phyloP scores from a whole-genome alignment of 2,888 invertebrate genomes.

The Itoplectis maculator region DNA sequence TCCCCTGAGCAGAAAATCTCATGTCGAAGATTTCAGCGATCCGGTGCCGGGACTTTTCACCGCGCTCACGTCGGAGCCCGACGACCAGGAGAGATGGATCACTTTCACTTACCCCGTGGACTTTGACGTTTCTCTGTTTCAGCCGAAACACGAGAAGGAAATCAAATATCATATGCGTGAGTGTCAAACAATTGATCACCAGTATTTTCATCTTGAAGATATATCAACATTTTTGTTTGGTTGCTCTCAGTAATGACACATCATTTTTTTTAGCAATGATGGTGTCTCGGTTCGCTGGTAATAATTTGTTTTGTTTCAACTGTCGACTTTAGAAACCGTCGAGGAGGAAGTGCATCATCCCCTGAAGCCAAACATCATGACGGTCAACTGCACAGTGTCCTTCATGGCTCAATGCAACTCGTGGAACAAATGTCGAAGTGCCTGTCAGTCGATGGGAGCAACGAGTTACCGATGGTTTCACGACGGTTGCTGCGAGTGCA shows the following conservation, averaged over 20 bases:
- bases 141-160: slow-evolving; percentile 89
- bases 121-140: slow-evolving; percentile 88
- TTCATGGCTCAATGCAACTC: slow-evolving; percentile 96
- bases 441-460: slow-evolving; percentile 94
- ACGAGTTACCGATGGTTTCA: slow-evolving; percentile 96
- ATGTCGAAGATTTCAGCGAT: slow-evolving; percentile 93
- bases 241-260: no score
- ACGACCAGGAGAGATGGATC: slow-evolving; percentile 92
- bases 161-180: slow-evolving; percentile 90
- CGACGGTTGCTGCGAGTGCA: slow-evolving; percentile 97
- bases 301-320: not conserved
- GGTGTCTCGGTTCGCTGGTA: not conserved
- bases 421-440: slow-evolving; percentile 93
- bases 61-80: slow-evolving; percentile 92
- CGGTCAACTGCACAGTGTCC: slow-evolving; percentile 95
- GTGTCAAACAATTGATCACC: slow-evolving; percentile 78
- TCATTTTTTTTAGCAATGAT: no score
- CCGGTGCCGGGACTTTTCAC: slow-evolving; percentile 94
- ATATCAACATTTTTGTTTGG: not conserved
- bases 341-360: slow-evolving; percentile 88
- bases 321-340: slow-evolving; percentile 86
- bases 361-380: slow-evolving; percentile 87
- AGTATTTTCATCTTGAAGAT: not conserved
- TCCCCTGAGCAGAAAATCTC: slow-evolving; percentile 91
- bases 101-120: slow-evolving; percentile 93